These are phyloP conservation scores for Heliconius hortense DNA, from an alignment of 2,888 invertebrate genomes.

Conservation along the genomic window DNA sequence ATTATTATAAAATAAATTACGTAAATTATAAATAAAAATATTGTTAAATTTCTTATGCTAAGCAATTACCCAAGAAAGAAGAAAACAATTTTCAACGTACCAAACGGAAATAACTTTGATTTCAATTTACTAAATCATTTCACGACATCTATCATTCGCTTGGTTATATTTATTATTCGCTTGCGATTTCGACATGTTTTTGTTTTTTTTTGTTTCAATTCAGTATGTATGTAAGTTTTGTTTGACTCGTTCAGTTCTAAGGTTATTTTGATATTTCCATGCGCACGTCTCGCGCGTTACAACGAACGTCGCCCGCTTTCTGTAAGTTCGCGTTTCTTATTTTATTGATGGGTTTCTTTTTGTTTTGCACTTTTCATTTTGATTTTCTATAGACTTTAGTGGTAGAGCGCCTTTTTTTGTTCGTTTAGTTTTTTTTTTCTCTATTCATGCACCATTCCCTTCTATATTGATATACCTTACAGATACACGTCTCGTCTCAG, in stretches of 20 bases:
- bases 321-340: slow-evolving; percentile 73
- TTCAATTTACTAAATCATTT: slow-evolving; percentile 17
- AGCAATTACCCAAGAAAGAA: neutral
- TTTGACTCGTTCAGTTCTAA: slow-evolving; percentile 70
- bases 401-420: slow-evolving; percentile 63
- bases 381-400: slow-evolving; percentile 59
- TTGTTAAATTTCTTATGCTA: neutral
- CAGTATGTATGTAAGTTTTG: slow-evolving; percentile 60
- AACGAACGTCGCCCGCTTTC: slow-evolving; percentile 71
- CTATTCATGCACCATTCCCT: slow-evolving; percentile 76
- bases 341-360: slow-evolving; percentile 54
- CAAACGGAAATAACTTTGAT: neutral
- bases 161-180: slow-evolving; percentile 51
- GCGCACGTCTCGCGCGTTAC: slow-evolving; percentile 70
- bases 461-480: slow-evolving; percentile 45
- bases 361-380: slow-evolving; percentile 69
- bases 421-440: slow-evolving; percentile 56
- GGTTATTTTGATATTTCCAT: slow-evolving; percentile 75
- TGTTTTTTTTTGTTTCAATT: slow-evolving; percentile 57
- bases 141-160: slow-evolving; percentile 48
- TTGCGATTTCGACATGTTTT: slow-evolving; percentile 48
- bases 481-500: slow-evolving; percentile 45
- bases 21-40: neutral
- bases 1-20: neutral
- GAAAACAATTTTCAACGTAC: neutral